Evolutionary conservation across 2,888 invertebrate genomes (phyloP).

Genomic region (Acleris literana): DNA sequence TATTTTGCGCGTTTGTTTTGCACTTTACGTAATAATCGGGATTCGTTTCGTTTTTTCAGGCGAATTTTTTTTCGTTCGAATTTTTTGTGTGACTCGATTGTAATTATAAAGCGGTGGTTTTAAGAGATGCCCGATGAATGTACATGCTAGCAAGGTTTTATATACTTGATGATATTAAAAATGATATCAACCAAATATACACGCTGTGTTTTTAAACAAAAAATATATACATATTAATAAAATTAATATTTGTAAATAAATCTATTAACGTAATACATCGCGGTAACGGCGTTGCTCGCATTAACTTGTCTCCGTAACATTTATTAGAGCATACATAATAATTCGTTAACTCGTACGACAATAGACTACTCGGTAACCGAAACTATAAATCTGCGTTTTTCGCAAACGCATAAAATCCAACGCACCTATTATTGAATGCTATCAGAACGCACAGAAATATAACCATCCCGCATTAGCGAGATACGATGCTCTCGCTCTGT

Average conservation of each 20-base stretch:
- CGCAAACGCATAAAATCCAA: slow-evolving; percentile 80
- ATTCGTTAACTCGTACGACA: slow-evolving; percentile 50
- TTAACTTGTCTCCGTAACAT: slow-evolving; percentile 49
- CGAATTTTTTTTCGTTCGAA: background rate
- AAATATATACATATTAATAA: no score
- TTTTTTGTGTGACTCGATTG: background rate
- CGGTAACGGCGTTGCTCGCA: slow-evolving; percentile 42
- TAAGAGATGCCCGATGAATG: no score
- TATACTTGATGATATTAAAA: no score
- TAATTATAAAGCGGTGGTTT: background rate
- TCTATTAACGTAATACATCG: slow-evolving; percentile 34
- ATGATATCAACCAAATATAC: no score
- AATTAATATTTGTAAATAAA: background rate
- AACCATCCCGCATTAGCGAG: slow-evolving; percentile 52
- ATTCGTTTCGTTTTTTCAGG: background rate
- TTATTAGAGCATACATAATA: slow-evolving; percentile 41
- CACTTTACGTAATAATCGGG: slow-evolving; percentile 32
- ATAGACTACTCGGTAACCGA: slow-evolving; percentile 72
- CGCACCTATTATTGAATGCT: slow-evolving; percentile 74
- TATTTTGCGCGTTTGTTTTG: slow-evolving; percentile 49
- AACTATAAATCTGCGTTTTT: slow-evolving; percentile 79
- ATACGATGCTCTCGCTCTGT: slow-evolving; percentile 61
- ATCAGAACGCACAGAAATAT: slow-evolving; percentile 50
- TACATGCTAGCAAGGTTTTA: no score
- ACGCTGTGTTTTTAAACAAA: no score